Percentiles rank a stretch among this genome's conserved stretches.
Evolutionary conservation across 2,888 invertebrate genomes (phyloP).

Genomic region (Blastobasis adustella): DNA sequence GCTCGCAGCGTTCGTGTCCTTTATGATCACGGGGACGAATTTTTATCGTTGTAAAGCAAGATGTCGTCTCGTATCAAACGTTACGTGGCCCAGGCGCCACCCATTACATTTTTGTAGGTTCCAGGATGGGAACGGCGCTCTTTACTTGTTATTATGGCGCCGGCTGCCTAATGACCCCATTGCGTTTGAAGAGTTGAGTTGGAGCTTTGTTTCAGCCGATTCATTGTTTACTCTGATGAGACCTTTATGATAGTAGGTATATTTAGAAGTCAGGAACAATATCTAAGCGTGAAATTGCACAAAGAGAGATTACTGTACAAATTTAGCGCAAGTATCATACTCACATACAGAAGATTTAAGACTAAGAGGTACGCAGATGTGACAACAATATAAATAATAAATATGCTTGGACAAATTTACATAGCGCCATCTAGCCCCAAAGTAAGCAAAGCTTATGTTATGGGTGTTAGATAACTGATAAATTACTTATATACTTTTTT

Average conservation of each 20-base stretch:
- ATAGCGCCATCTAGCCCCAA: too few relatives aligned
- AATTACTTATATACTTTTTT: too few relatives aligned
- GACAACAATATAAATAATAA: too few relatives aligned
- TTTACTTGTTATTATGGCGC: conserved; percentile 5
- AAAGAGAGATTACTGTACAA: conserved; percentile 1
- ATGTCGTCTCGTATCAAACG: conserved; percentile 11
- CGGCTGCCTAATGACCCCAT: conserved; percentile 6
- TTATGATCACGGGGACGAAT: conserved; percentile 18
- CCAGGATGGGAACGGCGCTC: conserved; percentile 3
- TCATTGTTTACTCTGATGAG: conserved; percentile 13
- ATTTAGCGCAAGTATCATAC: too few relatives aligned
- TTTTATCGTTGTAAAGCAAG: conserved; percentile 19
- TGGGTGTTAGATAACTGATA: too few relatives aligned
- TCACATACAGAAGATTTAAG: too few relatives aligned
- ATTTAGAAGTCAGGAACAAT: conserved; percentile 25
- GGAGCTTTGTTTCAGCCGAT: conserved; percentile 3
- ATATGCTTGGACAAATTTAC: too few relatives aligned
- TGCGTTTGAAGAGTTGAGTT: conserved; percentile 6
- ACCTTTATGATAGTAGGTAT: conserved; percentile 18
- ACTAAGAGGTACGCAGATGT: too few relatives aligned
- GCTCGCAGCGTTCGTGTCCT: conserved; percentile 22
- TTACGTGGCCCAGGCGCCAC: conserved; percentile 3
- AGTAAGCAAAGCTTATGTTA: too few relatives aligned
- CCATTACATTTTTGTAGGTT: conserved; percentile 6
- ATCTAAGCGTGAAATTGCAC: conserved; percentile 16